Percentiles rank a stretch among this genome's conserved stretches.
These are phyloP conservation scores for Hyles euphorbiae DNA, from an alignment of 1,140 invertebrate genomes.

Conservation along the genomic window DNA sequence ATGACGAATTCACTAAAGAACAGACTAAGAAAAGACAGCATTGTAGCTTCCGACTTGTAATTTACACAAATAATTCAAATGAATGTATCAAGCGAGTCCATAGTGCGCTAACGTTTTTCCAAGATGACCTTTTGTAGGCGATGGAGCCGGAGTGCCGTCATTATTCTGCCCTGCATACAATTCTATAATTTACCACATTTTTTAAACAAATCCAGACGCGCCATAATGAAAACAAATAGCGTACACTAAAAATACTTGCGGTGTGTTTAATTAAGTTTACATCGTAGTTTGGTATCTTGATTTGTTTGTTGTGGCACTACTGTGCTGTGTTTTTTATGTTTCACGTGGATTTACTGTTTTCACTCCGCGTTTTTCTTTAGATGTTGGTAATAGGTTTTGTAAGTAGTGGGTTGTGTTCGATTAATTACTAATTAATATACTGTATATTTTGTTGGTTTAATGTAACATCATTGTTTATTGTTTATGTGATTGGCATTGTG, in stretches of 20 bases:
- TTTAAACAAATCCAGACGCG: conserved; percentile 37
- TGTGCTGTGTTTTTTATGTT: not conserved
- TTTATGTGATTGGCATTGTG: too few relatives aligned
- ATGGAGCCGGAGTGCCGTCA: conserved; percentile 53
- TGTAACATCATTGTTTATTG: too few relatives aligned
- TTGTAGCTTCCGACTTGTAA: too few relatives aligned
- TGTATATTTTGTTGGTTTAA: too few relatives aligned
- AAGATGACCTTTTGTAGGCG: conserved; percentile 59
- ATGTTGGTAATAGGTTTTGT: not conserved
- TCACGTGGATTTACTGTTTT: too few relatives aligned
- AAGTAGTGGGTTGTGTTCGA: too few relatives aligned
- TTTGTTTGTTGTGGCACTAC: conserved; percentile 11
- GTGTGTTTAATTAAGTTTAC: conserved; percentile 32
- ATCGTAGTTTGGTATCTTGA: conserved; percentile 9
- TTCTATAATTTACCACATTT: conserved; percentile 56
- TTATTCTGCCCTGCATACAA: conserved; percentile 56
- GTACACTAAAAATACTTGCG: conserved; percentile 26
- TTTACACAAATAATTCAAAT: too few relatives aligned
- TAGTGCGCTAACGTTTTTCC: conserved; percentile 28
- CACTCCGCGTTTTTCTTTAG: not conserved
- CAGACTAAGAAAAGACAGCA: too few relatives aligned
- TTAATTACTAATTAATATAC: too few relatives aligned
- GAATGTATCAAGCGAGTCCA: conserved; percentile 23
- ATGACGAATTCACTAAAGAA: too few relatives aligned
- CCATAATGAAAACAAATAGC: conserved; percentile 12